Evolutionary conservation across 2,888 invertebrate species (phyloP).

Genomic region (Agonopterix alstromeriana): DNA sequence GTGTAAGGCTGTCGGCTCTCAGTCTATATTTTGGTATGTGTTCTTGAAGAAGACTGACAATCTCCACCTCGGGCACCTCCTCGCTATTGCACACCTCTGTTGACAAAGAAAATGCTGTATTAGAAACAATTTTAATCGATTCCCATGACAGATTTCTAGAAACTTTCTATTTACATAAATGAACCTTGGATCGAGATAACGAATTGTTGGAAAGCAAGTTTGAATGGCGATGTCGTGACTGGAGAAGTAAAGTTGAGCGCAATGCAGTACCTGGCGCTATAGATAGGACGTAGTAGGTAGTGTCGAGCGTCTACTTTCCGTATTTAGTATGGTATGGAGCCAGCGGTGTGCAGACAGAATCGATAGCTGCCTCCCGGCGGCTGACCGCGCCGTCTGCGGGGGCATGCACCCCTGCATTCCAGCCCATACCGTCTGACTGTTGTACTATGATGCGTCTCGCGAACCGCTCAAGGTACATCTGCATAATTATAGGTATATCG

Average conservation of each 20-base stretch:
- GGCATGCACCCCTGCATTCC: conserved; percentile 35
- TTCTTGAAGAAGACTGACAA: conserved; percentile 95
- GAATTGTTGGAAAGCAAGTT: conserved; percentile 43
- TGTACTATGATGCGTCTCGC: neutral
- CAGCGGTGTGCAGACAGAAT: conserved; percentile 51
- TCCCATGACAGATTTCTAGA: conserved; percentile 11
- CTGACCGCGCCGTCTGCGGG: conserved; percentile 35
- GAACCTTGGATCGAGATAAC: conserved; percentile 32
- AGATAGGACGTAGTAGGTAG: conserved; percentile 22
- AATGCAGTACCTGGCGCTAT: conserved; percentile 32
- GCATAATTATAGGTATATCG: too few species aligned
- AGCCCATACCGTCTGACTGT: neutral
- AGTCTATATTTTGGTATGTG: conserved; percentile 96
- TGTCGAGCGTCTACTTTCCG: conserved; percentile 40
- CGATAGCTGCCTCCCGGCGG: conserved; percentile 48
- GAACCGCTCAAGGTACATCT: too few species aligned
- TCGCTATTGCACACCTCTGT: conserved; percentile 95
- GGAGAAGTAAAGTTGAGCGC: conserved; percentile 42
- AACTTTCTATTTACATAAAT: conserved; percentile 23
- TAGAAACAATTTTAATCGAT: conserved; percentile 7
- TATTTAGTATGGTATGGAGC: conserved; percentile 44
- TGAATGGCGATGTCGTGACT: conserved; percentile 45
- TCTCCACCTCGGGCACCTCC: conserved; percentile 96
- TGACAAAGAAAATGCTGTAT: conserved; percentile 37
- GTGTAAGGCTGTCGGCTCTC: conserved; percentile 94